Percentiles rank a stretch among this genome's conserved stretches.
phyloP scores from a whole-genome alignment of 2,888 invertebrate genomes.

The Cylloceria caligata region DNA sequence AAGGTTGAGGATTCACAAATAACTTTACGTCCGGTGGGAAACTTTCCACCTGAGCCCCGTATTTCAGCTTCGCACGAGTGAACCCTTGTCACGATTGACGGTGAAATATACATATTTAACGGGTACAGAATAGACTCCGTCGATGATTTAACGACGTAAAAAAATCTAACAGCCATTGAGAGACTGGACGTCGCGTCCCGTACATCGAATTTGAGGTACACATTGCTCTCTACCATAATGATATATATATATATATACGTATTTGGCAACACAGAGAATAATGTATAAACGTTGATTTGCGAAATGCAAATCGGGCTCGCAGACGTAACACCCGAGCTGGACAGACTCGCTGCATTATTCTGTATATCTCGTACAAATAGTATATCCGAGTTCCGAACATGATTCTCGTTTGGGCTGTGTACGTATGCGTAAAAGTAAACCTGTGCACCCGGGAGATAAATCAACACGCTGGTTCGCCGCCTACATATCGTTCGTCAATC shows the following conservation, averaged over 20 bases:
- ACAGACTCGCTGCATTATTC: constrained; percentile 6
- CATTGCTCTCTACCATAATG: constrained; percentile 2
- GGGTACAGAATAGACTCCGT: background rate
- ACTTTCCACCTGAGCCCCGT: background rate
- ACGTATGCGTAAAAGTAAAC: constrained; percentile 56
- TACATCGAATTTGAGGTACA: constrained; percentile 14
- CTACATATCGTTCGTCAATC: constrained; percentile 46
- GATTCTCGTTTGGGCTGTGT: constrained; percentile 12
- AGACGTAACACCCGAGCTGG: constrained; percentile 13
- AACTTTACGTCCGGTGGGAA: constrained; percentile 4
- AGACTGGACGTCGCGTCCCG: constrained; percentile 17
- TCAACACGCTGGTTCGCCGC: constrained; percentile 63
- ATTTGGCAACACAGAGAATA: constrained; percentile 2
- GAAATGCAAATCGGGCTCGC: constrained; percentile 41
- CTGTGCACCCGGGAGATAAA: constrained; percentile 55
- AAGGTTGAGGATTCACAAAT: background rate
- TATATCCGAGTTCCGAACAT: constrained; percentile 40
- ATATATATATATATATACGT: background rate
- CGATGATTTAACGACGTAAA: constrained; percentile 16
- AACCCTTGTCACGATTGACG: background rate
- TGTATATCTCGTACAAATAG: constrained; percentile 56
- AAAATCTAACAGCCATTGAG: constrained; percentile 13
- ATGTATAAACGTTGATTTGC: constrained; percentile 55
- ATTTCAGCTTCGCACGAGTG: background rate
- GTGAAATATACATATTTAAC: background rate